Evolutionary conservation across 37 sponge, comb jelly and placozoan genomes (phyloP).

Genomic region (Spongia lamella): DNA sequence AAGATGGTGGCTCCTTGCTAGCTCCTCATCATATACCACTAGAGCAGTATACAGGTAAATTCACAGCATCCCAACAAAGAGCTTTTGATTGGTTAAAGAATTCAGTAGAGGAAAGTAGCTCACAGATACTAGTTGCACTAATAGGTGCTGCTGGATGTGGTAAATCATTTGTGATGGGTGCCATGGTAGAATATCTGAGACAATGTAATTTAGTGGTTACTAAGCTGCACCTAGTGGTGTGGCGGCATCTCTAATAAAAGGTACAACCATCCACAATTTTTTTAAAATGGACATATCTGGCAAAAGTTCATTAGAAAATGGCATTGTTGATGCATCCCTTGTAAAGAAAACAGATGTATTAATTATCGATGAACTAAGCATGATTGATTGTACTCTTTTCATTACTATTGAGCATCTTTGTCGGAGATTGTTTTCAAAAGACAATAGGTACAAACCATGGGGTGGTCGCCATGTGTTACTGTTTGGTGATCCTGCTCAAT

Average conservation of each 20-base stretch:
- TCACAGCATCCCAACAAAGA: constrained; percentile 10
- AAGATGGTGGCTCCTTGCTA: background rate
- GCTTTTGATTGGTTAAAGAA: constrained; percentile 20
- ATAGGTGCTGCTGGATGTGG: constrained; percentile 22
- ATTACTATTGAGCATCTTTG: constrained; percentile 10
- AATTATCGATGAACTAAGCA: constrained; percentile 16
- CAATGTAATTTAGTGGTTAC: constrained; percentile 2
- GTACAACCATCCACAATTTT: too few relatives aligned
- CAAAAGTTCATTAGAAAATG: constrained; percentile 11
- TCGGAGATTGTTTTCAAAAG: too few relatives aligned
- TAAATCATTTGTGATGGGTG: constrained; percentile 15
- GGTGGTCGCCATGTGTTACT: constrained; percentile 21
- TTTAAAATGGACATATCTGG: constrained; percentile 3
- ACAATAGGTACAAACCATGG: too few relatives aligned
- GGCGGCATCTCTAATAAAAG: too few relatives aligned
- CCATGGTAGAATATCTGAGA: background rate
- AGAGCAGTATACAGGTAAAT: background rate
- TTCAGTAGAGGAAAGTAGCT: too few relatives aligned
- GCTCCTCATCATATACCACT: background rate
- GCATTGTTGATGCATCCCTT: constrained; percentile 3
- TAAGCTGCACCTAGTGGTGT: too few relatives aligned
- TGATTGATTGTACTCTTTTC: constrained; percentile 3
- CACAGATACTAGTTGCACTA: background rate
- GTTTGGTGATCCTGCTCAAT: constrained; percentile 21
- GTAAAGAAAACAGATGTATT: constrained; percentile 14